Percentiles rank a stretch among this genome's conserved stretches.
Conservation (phyloP, 2,888 invertebrate species). For the Brachyptera putata region DNA sequence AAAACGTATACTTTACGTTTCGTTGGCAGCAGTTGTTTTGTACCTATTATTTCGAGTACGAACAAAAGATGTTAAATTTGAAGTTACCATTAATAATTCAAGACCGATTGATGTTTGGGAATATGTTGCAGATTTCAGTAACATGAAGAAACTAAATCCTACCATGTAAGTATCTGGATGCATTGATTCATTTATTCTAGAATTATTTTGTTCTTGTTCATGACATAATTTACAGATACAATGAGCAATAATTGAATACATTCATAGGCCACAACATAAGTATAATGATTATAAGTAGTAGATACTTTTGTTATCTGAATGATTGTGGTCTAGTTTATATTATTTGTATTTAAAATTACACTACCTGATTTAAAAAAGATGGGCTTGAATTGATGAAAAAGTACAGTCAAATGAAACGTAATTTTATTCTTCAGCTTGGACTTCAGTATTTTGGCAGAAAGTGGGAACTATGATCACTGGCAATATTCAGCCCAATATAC, state of each 20-base stretch:
- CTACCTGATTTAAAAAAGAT: neutral
- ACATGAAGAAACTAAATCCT: constrained; percentile 65
- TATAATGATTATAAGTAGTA: too few relatives aligned
- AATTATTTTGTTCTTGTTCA: neutral
- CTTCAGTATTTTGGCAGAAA: constrained; percentile 59
- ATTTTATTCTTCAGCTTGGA: constrained; percentile 49
- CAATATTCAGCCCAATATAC: constrained; percentile 61
- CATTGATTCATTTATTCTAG: neutral
- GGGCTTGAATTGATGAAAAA: neutral
- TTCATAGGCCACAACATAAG: too few relatives aligned
- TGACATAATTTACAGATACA: too few relatives aligned
- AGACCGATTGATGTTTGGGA: constrained; percentile 64
- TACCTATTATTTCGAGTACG: constrained; percentile 24
- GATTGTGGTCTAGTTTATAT: too few relatives aligned
- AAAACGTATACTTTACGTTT: constrained; percentile 23
- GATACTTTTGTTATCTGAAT: too few relatives aligned
- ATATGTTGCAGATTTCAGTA: constrained; percentile 70
- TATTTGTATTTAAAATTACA: neutral
- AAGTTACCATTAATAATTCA: constrained; percentile 51
- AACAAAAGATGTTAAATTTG: constrained; percentile 37
- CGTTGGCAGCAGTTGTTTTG: constrained; percentile 17
- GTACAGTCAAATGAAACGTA: neutral
- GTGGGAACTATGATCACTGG: constrained; percentile 65
- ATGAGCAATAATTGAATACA: too few relatives aligned
- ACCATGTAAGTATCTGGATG: constrained; percentile 57